Conservation (phyloP, 2,888 invertebrate genomes). For the Andrena fulva region DNA sequence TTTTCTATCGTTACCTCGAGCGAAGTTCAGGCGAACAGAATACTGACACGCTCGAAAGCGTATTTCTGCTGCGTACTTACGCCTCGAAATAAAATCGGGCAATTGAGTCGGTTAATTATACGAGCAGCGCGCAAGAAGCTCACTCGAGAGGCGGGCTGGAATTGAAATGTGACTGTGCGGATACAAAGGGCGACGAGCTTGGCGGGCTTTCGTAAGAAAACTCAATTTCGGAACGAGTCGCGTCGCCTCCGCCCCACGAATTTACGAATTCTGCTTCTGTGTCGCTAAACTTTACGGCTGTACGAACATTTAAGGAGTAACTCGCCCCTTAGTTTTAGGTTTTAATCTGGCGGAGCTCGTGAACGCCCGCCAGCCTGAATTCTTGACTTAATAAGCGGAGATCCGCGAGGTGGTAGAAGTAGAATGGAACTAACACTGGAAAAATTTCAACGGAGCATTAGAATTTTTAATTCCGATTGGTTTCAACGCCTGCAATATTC, state of each 20-base stretch:
- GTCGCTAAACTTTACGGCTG: slow-evolving; percentile 45
- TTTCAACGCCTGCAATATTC: too few species aligned
- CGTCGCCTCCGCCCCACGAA: slow-evolving; percentile 20
- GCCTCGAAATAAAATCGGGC: slow-evolving; percentile 42
- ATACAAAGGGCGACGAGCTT: slow-evolving; percentile 29
- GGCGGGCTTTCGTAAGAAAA: slow-evolving; percentile 37
- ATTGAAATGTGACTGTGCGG: slow-evolving; percentile 40
- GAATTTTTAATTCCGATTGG: too few species aligned
- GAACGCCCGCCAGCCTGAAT: not conserved
- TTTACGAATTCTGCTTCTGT: slow-evolving; percentile 45
- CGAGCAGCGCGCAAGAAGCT: slow-evolving; percentile 13
- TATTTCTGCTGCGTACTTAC: not conserved
- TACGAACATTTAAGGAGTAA: slow-evolving; percentile 26
- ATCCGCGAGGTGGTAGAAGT: not conserved
- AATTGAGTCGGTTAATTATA: slow-evolving; percentile 46
- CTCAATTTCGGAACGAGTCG: slow-evolving; percentile 32
- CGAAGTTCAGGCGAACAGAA: not conserved
- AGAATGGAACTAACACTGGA: too few species aligned
- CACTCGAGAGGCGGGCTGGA: not conserved
- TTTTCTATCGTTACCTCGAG: not conserved
- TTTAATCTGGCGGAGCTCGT: slow-evolving; percentile 5
- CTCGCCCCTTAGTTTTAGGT: slow-evolving; percentile 19
- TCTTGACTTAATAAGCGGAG: not conserved
- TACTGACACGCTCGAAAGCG: slow-evolving; percentile 6
- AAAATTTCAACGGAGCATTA: too few species aligned